A percentile compares a stretch with the other conserved stretches of the same genome.
These are phyloP conservation scores for Litocranius walleri DNA, from an alignment of 2,113 vertebrate genomes.

Conservation along the genomic window DNA sequence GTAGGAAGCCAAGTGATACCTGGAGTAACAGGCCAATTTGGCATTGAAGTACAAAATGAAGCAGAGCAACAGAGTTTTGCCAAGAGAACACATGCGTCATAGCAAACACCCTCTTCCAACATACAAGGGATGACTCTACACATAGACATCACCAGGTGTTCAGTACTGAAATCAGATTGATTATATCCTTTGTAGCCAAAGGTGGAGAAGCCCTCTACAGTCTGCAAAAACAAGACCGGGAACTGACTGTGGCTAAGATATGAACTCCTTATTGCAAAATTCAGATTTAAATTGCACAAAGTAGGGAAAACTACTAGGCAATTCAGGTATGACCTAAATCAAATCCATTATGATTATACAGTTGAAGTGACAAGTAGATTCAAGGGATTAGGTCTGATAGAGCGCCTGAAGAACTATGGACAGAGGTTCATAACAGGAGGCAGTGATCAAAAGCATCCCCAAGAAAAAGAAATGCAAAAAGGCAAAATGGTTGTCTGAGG, in stretches of 20 bases:
- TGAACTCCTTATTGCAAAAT: background rate
- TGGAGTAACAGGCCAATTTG: background rate
- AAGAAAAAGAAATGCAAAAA: background rate
- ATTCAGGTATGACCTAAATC: background rate
- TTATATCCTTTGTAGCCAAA: background rate
- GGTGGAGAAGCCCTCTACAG: background rate
- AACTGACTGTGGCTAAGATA: background rate
- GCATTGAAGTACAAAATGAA: background rate
- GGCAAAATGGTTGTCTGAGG: background rate
- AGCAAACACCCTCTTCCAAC: background rate
- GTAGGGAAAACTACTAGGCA: background rate
- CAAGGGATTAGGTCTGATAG: background rate
- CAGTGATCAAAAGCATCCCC: background rate
- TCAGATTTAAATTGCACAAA: background rate
- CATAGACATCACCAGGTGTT: background rate
- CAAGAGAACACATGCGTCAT: background rate
- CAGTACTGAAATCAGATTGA: background rate
- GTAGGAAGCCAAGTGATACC: background rate
- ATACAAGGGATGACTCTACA: background rate
- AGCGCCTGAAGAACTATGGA: background rate
- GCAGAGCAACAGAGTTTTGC: background rate
- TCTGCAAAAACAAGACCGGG: background rate
- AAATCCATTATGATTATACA: background rate
- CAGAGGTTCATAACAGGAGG: background rate
- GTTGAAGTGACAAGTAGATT: background rate